Base-by-base conservation (phyloP, 2,888 invertebrate genomes). In the Sphaeridia pumilis region DNA sequence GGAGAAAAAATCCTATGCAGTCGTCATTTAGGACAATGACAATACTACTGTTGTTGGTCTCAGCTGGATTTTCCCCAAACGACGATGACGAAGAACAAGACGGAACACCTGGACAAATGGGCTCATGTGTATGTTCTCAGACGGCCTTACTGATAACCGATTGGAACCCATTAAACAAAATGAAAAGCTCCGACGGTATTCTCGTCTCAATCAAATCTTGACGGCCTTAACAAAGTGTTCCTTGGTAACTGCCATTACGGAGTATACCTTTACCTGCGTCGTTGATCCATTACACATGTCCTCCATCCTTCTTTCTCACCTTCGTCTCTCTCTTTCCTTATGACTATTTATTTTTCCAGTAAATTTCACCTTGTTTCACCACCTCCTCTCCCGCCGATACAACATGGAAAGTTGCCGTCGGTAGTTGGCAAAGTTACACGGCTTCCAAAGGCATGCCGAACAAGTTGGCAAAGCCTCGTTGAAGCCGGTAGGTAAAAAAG, bases 101-200 rank as follows among this genome's bases (percentile, higher is more conserved):
- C n/a, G 42, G 49, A 56, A 56, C 56, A 56, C 56, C 56, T 56
- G 56, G 56, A 53, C 56, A 53, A 52, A 53, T 50, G 50, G 49
- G 46, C 49, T 56, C 52, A n/a, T n/a, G n/a, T n/a, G n/a, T n/a
- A n/a, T n/a, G n/a, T n/a, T n/a, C n/a, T n/a, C n/a, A n/a, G n/a
- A n/a, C n/a, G n/a, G n/a, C n/a, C n/a, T n/a, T n/a, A n/a, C n/a
- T n/a, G 52, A 53, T 56, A 56, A 55, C 53, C 49, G 53, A 56
- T 56, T 56, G 56, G 56, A 56, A 53, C 53, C 56, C 56, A 56
- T 56, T 56, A 52, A 49, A 49, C 50, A 50, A 56, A 56, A 56
- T 55, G 56, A 53, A 56, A 53, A 46, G 56, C 53, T 41, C 41
- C 46, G 45, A 34, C 31, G 42, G n/a, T 17, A 4, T 35, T 46